Percentiles rank a stretch among this genome's conserved stretches.
Evolutionary conservation across 2,888 invertebrate genomes (phyloP).

Genomic region (Meteorus cinctellus): DNA sequence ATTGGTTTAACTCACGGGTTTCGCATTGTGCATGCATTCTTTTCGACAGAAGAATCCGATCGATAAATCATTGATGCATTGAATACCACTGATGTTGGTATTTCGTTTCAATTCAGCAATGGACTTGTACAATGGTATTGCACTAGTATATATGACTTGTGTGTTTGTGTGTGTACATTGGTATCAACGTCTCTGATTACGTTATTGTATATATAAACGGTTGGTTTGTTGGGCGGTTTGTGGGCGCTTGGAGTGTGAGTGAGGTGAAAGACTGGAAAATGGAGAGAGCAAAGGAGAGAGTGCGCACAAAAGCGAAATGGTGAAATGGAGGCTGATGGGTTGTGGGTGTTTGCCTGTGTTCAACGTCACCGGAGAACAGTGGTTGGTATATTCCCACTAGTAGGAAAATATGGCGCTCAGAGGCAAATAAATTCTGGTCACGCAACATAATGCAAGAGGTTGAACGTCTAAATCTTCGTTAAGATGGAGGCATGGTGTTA

Average conservation of each 20-base stretch:
- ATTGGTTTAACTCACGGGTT: neutral
- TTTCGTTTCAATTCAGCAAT: conserved; percentile 22
- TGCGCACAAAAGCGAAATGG: neutral
- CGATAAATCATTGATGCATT: conserved; percentile 25
- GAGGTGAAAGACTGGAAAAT: neutral
- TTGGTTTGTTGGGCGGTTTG: conserved; percentile 25
- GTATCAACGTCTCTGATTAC: conserved; percentile 30
- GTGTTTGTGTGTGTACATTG: conserved; percentile 1
- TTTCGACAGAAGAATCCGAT: conserved; percentile 13
- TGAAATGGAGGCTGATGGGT: neutral
- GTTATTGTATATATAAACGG: conserved; percentile 25
- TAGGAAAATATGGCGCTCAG: conserved; percentile 51
- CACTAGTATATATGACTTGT: neutral
- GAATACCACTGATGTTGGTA: conserved; percentile 26
- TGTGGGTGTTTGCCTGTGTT: conserved; percentile 21
- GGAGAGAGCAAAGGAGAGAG: conserved; percentile 11
- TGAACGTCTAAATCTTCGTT: conserved; percentile 66
- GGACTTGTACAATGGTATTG: neutral
- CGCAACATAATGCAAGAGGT: conserved; percentile 65
- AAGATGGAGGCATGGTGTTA: conserved; percentile 52
- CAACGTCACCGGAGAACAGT: conserved; percentile 14
- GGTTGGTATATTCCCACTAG: conserved; percentile 24
- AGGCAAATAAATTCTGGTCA: conserved; percentile 67
- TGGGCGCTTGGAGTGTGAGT: neutral
- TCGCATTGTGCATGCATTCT: neutral